These are phyloP conservation scores for Hormaphis cornu DNA, from an alignment of 1,140 invertebrate genomes.

Conservation along the genomic window DNA sequence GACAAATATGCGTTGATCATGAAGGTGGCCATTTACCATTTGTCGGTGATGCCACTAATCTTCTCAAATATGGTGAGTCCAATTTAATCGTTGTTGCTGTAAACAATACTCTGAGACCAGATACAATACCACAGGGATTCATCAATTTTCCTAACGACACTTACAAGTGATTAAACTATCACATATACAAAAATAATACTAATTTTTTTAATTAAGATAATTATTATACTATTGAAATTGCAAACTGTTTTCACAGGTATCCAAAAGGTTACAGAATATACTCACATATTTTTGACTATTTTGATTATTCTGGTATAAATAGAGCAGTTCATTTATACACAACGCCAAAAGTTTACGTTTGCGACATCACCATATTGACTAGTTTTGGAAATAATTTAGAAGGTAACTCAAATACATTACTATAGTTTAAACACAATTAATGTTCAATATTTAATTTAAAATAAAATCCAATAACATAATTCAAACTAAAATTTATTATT, in stretches of 20 bases:
- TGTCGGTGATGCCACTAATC: constrained; percentile 67
- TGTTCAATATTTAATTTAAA: too few relatives aligned
- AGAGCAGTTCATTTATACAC: constrained; percentile 80
- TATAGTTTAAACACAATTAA: too few relatives aligned
- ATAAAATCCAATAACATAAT: too few relatives aligned
- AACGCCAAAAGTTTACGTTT: constrained; percentile 69
- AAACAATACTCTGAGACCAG: constrained; percentile 78
- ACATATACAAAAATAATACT: neutral
- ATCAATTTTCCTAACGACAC: constrained; percentile 47
- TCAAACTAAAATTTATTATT: too few relatives aligned
- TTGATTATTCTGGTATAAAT: constrained; percentile 97
- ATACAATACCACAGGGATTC: constrained; percentile 72
- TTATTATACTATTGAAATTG: neutral
- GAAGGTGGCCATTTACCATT: constrained; percentile 94
- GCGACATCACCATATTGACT: constrained; percentile 73
- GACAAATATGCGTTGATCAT: constrained; percentile 64
- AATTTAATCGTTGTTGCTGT: constrained; percentile 81
- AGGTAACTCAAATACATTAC: neutral
- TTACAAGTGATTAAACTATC: neutral
- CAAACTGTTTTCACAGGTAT: neutral
- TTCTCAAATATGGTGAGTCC: constrained; percentile 57
- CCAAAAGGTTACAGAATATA: constrained; percentile 58
- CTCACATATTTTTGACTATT: constrained; percentile 87
- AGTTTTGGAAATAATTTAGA: constrained; percentile 43
- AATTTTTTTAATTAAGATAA: neutral